Conservation (phyloP, 1,140 invertebrate species). For the Uloborus diversus region DNA sequence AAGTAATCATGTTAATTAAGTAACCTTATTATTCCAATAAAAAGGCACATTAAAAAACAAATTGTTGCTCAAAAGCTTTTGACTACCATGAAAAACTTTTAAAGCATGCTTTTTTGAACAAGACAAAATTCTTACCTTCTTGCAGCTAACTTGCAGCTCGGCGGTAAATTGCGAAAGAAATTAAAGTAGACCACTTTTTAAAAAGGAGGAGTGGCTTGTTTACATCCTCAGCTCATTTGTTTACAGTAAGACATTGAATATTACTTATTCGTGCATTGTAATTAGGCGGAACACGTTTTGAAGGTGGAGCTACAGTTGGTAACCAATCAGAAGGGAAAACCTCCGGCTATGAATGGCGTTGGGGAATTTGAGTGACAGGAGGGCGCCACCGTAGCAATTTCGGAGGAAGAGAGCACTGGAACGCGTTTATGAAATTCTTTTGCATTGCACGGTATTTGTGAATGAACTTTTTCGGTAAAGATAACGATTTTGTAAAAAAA, state of each 20-base stretch:
- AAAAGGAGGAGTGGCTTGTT: slow-evolving; percentile 50
- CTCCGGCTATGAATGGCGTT: background rate
- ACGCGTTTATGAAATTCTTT: too few species aligned
- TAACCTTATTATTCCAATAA: too few species aligned
- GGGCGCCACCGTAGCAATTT: slow-evolving; percentile 32
- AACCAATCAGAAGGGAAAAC: slow-evolving; percentile 11
- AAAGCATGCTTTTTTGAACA: background rate
- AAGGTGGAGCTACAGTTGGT: background rate
- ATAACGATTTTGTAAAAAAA: too few species aligned
- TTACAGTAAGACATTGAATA: slow-evolving; percentile 53
- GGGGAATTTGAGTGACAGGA: slow-evolving; percentile 21
- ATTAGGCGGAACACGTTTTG: slow-evolving; percentile 54
- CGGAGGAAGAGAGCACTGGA: background rate
- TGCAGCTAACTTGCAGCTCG: background rate
- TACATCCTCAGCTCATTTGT: slow-evolving; percentile 54
- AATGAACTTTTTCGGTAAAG: too few species aligned
- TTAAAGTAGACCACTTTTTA: slow-evolving; percentile 40
- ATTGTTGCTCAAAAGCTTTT: too few species aligned
- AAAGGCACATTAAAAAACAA: too few species aligned
- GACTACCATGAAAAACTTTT: too few species aligned
- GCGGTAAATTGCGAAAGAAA: background rate
- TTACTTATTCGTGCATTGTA: slow-evolving; percentile 57
- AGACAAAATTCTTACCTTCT: background rate
- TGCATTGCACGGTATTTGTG: too few species aligned
- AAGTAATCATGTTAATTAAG: too few species aligned